These are phyloP conservation scores for Naja naja DNA, from an alignment of 2,113 vertebrate species.

Conservation along the genomic window DNA sequence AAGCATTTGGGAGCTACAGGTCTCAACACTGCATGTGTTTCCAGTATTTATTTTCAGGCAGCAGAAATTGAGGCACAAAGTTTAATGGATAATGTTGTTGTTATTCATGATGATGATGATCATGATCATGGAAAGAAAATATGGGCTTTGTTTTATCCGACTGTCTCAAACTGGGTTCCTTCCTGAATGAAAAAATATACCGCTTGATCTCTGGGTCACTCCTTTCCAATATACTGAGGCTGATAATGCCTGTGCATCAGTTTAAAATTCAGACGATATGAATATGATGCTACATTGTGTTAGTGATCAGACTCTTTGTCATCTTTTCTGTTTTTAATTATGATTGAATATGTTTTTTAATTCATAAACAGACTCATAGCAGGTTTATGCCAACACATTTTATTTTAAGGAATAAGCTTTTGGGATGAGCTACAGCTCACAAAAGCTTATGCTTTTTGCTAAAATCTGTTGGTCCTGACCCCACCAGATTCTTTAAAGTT, in stretches of 20 bases:
- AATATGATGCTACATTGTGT: not conserved
- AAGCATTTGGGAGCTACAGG: not conserved
- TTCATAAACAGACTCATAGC: not conserved
- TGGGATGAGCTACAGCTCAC: not conserved
- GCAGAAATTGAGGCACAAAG: not conserved
- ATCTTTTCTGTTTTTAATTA: not conserved
- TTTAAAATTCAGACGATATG: not conserved
- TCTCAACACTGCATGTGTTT: not conserved
- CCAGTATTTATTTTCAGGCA: not conserved
- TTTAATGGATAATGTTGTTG: not conserved
- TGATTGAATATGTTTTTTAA: not conserved
- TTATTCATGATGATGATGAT: not conserved
- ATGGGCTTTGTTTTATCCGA: not conserved
- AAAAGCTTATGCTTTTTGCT: not conserved
- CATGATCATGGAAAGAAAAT: not conserved
- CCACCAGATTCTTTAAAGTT: not conserved
- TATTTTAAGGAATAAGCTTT: not conserved
- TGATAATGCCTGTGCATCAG: not conserved
- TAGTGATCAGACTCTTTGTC: not conserved
- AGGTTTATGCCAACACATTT: not conserved
- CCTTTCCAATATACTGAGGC: not conserved
- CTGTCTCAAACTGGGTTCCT: not conserved
- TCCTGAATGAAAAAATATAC: not conserved
- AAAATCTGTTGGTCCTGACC: not conserved
- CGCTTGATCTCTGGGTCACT: not conserved